Evolutionary conservation across 2,113 vertebrate species (phyloP), one percentile per base, ranked within the genome.

Genomic region (Pygoscelis adeliae): DNA sequence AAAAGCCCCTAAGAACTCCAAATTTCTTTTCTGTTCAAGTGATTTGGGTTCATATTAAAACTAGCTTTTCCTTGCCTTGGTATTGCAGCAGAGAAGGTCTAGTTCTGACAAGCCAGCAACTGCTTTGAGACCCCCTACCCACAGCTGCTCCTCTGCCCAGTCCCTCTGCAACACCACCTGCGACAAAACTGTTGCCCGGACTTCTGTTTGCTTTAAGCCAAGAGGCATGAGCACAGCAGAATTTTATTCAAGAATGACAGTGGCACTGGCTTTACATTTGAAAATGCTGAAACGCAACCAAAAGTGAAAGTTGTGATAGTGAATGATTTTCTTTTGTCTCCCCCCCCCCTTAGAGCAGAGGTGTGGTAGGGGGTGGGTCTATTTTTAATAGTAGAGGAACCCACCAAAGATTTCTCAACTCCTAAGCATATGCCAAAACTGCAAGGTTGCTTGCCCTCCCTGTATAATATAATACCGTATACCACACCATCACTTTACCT

Each of bases 401-500:
- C 52, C 58, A 66, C 22, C 7, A 7, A 73, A 82, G 23, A 49
- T 42, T 59, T 90, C 34, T 26, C 17, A 71, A 5, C 27, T 53
- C 15, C 46, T 56, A 44, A 2, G 2, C 20, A 13, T 0, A 3
- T 61, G 20, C 32, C 62, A 38, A 13, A 91, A 38, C 22, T 46
- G 30, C 18, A 62, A 76, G 42, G 38, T 13, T n/a, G 42, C 47
- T 34, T 10, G n/a, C 30, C n/a, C 7, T 79, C 20, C n/a, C 53
- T 73, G 6, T 19, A 13, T 15, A 76, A n/a, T 8, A 52, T 46
- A 38, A 58, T 30, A 32, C 13, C 15, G 30, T 23, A 46, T 50
- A 11, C 26, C 49, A 49, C 23, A 17, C 22, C 36, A 56, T n/a
- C 47, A 34, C 34, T 70, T 96, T 99, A 99, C 99, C 99, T 99